Percentiles rank a stretch among this genome's conserved stretches.
Conservation (phyloP, 2,113 vertebrate species). For the human (Homo sapiens) region GRCh38 chr11:92760501-92761000, state of each 20-base stretch:
- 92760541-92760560: conserved; percentile 73
- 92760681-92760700: background rate
- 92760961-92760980: background rate
- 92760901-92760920: background rate
- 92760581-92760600: background rate
- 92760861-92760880: background rate
- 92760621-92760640: background rate
- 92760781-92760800: background rate
- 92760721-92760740: background rate
- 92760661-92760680: background rate
- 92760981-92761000: background rate
- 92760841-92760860: background rate
- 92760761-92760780: background rate
- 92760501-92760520: conserved; percentile 73
- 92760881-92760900: background rate
- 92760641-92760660: background rate
- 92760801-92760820: background rate
- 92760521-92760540: conserved; percentile 74
- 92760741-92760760: background rate
- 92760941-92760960: background rate
- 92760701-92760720: background rate
- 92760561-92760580: conserved; percentile 46
- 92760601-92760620: background rate
- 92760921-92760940: background rate
- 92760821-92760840: background rate